Conservation (phyloP, 2,888 invertebrate genomes). For the Hypena proboscidalis region DNA sequence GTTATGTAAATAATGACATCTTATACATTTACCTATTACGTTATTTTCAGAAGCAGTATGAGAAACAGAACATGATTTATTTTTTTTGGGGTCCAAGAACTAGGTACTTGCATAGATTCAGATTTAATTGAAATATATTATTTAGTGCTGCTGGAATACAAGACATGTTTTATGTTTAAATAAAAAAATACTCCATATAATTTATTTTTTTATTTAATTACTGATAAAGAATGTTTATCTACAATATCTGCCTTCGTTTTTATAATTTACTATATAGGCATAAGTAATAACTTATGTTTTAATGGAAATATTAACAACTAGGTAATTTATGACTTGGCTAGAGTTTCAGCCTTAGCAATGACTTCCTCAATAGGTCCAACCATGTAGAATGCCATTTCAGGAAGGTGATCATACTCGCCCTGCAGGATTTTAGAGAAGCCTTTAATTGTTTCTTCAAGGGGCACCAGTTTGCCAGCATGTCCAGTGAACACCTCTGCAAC, state of each 20-base stretch:
- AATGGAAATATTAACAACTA: slow-evolving; percentile 24
- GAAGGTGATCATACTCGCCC: slow-evolving; percentile 95
- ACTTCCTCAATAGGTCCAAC: slow-evolving; percentile 93
- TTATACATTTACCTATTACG: too few relatives aligned
- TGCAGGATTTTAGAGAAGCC: slow-evolving; percentile 94
- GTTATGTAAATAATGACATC: too few relatives aligned
- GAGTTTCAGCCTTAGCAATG: slow-evolving; percentile 91
- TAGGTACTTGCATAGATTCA: too few relatives aligned
- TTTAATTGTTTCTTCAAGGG: slow-evolving; percentile 93
- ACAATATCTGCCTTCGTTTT: slow-evolving; percentile 29
- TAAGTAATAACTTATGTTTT: slow-evolving; percentile 28
- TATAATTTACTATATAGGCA: slow-evolving; percentile 30
- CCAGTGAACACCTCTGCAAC: slow-evolving; percentile 98
- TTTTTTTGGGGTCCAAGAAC: too few relatives aligned
- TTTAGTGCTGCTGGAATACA: too few relatives aligned
- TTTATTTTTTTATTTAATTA: too few relatives aligned
- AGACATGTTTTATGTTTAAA: background rate
- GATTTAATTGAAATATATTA: too few relatives aligned
- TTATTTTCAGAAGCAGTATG: too few relatives aligned
- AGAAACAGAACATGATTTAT: too few relatives aligned
- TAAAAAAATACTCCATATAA: slow-evolving; percentile 9
- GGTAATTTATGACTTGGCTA: slow-evolving; percentile 81
- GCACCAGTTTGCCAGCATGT: slow-evolving; percentile 95
- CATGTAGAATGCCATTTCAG: slow-evolving; percentile 98
- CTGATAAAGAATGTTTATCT: slow-evolving; percentile 39